phyloP scores from a whole-genome alignment of 2,113 vertebrate genomes.

The Struthio camelus region DNA sequence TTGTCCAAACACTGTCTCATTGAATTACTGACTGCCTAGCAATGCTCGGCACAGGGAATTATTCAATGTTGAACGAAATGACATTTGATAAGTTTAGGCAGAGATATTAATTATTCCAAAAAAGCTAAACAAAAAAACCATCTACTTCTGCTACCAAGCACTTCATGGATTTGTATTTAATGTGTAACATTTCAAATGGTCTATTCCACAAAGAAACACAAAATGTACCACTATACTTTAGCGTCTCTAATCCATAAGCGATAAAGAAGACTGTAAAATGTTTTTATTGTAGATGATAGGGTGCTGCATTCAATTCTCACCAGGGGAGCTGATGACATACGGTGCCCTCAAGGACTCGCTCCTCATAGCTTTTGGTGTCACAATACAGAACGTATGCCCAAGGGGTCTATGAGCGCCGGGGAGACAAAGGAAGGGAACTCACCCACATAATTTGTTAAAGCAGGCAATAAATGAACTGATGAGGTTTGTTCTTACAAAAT shows the following conservation, averaged over 20 bases:
- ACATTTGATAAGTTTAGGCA: neutral
- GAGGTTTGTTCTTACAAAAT: neutral
- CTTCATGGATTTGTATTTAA: neutral
- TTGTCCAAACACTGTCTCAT: constrained; percentile 8
- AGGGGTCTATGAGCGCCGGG: rapidly evolving
- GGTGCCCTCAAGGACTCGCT: neutral
- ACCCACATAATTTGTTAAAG: constrained; percentile 12
- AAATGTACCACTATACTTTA: neutral
- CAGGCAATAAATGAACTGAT: neutral
- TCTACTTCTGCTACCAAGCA: neutral
- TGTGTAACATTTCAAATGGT: neutral
- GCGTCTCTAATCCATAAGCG: neutral
- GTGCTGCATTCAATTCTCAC: neutral
- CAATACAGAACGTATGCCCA: neutral
- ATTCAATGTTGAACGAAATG: neutral
- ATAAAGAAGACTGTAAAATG: neutral
- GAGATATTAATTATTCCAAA: neutral
- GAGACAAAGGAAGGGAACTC: constrained; percentile 1
- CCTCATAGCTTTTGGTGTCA: neutral
- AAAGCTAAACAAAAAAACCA: neutral
- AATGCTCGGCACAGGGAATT: neutral
- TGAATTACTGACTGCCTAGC: constrained; percentile 16
- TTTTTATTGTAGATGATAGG: neutral
- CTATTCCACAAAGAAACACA: neutral
- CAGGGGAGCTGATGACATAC: rapidly evolving